Conservation (phyloP, 2,113 vertebrate genomes). For the Cavia porcellus region DNA sequence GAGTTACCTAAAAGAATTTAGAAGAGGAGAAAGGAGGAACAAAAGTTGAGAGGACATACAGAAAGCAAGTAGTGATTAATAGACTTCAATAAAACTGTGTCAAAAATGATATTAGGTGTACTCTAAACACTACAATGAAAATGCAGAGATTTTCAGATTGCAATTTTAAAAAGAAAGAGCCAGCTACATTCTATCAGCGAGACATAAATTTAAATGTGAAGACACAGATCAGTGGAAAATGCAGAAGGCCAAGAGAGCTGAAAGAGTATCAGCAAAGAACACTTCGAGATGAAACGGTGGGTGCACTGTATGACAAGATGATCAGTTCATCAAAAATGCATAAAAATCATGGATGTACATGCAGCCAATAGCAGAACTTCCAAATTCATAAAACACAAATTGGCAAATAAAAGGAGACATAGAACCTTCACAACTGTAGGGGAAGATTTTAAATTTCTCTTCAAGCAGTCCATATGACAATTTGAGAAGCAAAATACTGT, state of each 20-base stretch:
- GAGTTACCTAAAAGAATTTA: neutral
- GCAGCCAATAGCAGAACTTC: neutral
- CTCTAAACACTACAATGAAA: neutral
- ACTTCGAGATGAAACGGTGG: neutral
- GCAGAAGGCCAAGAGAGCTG: neutral
- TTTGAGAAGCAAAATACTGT: neutral
- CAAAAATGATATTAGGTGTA: neutral
- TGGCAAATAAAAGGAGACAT: neutral
- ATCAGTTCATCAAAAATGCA: neutral
- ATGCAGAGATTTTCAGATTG: neutral
- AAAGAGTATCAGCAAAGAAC: neutral
- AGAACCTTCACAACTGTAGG: neutral
- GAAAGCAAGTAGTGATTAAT: neutral
- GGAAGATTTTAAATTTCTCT: neutral
- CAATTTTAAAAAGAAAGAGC: neutral
- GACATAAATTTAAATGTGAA: neutral
- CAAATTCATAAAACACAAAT: neutral
- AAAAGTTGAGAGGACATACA: neutral
- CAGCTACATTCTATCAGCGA: neutral
- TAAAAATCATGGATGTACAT: neutral
- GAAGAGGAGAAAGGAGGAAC: neutral
- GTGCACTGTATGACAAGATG: neutral
- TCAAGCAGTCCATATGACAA: neutral
- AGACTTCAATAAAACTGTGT: neutral
- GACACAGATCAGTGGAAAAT: neutral